Evolutionary conservation across 2,888 invertebrate genomes (phyloP).

Genomic region (Agrilus cyanescens): DNA sequence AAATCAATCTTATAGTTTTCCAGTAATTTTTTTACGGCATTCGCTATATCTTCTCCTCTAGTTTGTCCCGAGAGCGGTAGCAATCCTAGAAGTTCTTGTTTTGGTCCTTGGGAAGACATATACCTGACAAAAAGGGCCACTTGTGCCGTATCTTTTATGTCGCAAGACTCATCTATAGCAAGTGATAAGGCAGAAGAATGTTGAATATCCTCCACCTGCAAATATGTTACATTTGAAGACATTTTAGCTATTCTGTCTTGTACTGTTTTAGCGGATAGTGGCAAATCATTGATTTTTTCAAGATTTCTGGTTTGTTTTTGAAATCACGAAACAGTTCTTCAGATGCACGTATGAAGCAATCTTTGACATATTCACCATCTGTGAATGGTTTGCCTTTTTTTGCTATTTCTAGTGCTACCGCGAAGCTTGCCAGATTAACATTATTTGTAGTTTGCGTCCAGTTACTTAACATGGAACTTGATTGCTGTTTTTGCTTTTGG

Average conservation of each 20-base stretch:
- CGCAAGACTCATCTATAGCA: constrained; percentile 21
- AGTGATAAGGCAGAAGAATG: constrained; percentile 21
- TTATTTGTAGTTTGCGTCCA: constrained; percentile 15
- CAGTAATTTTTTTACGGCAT: constrained; percentile 17
- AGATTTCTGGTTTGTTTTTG: constrained; percentile 21
- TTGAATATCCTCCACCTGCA: constrained; percentile 20
- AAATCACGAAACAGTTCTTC: constrained; percentile 24
- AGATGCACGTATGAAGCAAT: constrained; percentile 18
- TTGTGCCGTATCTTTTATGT: constrained; percentile 23
- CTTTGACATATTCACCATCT: constrained; percentile 13
- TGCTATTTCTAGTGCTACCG: constrained; percentile 11
- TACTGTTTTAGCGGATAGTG: constrained; percentile 18
- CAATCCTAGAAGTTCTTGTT: constrained; percentile 10
- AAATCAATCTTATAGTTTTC: constrained; percentile 14
- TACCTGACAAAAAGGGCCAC: constrained; percentile 20
- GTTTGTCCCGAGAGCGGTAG: constrained; percentile 15
- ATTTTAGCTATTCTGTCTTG: constrained; percentile 21
- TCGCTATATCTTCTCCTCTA: constrained; percentile 20
- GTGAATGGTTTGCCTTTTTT: constrained; percentile 15
- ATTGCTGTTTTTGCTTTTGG: constrained; percentile 10
- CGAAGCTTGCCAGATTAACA: constrained; percentile 14
- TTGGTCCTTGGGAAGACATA: constrained; percentile 16
- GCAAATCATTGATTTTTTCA: constrained; percentile 16
- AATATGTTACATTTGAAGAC: constrained; percentile 16
- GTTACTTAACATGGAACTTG: constrained; percentile 9